Conservation (phyloP, 2,113 vertebrate genomes). For the Xiphophorus maculatus region DNA sequence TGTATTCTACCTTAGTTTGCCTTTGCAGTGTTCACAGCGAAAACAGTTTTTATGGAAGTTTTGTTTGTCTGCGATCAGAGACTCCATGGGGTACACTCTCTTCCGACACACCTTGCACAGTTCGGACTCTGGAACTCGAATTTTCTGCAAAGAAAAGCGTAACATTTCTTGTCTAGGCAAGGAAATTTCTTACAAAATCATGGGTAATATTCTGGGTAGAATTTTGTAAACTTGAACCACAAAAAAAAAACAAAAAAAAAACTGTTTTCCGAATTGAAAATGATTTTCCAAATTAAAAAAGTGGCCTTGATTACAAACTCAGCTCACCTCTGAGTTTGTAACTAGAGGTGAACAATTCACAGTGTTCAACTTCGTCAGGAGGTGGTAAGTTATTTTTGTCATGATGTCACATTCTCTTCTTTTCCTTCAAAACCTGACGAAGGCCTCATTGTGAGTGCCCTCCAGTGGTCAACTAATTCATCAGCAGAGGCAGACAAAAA, state of each 20-base stretch:
- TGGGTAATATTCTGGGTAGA: background rate
- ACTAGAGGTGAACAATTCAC: no score
- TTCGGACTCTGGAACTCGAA: conserved; percentile 89
- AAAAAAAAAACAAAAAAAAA: no score
- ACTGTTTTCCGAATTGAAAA: no score
- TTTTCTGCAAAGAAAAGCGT: conserved; percentile 81
- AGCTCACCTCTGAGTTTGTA: no score
- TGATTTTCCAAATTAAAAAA: no score
- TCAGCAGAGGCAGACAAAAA: no score
- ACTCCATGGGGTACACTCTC: conserved; percentile 97
- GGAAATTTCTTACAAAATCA: background rate
- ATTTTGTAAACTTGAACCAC: no score
- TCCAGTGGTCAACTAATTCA: background rate
- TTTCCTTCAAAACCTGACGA: no score
- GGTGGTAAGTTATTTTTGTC: no score
- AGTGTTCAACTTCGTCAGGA: background rate
- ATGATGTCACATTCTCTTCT: no score
- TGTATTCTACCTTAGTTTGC: conserved; percentile 88
- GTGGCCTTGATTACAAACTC: no score
- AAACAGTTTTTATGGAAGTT: conserved; percentile 98
- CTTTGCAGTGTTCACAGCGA: conserved; percentile 91
- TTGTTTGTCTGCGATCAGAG: conserved; percentile 91
- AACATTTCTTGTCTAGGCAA: background rate
- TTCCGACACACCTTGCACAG: conserved; percentile 90
- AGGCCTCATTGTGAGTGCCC: no score